Evolutionary conservation across 2,113 vertebrate genomes (phyloP).

Genomic region (Mustela nigripes): DNA sequence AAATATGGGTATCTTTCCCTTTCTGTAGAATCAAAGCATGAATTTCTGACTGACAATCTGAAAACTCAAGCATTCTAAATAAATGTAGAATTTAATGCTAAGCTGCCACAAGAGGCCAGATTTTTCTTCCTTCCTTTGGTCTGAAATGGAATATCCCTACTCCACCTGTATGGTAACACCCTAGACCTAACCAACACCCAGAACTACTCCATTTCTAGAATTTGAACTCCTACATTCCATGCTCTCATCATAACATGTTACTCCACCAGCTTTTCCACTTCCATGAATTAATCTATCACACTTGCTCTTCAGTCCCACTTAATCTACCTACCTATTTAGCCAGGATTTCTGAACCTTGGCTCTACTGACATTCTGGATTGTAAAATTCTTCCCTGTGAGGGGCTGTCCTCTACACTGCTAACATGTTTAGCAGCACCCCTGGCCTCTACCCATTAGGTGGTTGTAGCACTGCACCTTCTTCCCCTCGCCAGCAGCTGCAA

Average conservation of each 20-base stretch:
- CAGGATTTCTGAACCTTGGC: not conserved
- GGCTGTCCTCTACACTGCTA: not conserved
- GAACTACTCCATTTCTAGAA: not conserved
- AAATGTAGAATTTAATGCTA: not conserved
- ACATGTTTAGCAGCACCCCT: not conserved
- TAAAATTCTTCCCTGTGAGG: not conserved
- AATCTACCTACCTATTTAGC: not conserved
- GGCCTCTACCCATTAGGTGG: not conserved
- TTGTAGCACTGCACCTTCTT: not conserved
- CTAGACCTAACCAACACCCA: not conserved
- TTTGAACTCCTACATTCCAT: not conserved
- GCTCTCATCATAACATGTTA: not conserved
- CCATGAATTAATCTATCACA: not conserved
- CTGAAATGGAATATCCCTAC: not conserved
- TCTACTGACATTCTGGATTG: not conserved
- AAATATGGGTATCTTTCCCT: not conserved
- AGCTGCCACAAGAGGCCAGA: not conserved
- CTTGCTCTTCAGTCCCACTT: not conserved
- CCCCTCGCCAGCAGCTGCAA: not conserved
- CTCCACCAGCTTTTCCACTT: not conserved
- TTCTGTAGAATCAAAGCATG: conserved; percentile 36
- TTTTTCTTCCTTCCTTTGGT: conserved; percentile 22
- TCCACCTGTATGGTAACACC: not conserved
- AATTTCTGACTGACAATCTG: not conserved
- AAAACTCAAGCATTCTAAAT: not conserved